Conservation (phyloP, 2,113 vertebrate genomes). For the Pantherophis guttatus region DNA sequence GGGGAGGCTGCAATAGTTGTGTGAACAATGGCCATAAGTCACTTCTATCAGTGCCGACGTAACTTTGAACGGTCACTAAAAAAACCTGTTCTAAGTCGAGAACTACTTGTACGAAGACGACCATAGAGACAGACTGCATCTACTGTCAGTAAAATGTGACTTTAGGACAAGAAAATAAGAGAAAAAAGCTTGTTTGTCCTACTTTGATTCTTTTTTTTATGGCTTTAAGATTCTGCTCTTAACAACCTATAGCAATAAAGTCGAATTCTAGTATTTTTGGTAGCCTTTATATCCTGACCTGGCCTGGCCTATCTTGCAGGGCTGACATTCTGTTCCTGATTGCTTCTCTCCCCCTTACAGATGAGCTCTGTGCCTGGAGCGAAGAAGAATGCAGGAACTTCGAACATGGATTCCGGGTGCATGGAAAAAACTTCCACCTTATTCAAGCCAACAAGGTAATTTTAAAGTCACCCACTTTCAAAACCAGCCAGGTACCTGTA, state of each 20-base stretch:
- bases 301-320: neutral
- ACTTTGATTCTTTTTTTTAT: too few relatives aligned
- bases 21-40: too few relatives aligned
- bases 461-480: neutral
- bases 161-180: neutral
- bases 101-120: neutral
- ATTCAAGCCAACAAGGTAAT: slow-evolving; percentile 95
- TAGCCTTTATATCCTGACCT: neutral
- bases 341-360: slow-evolving; percentile 53
- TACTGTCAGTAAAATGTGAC: neutral
- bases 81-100: too few relatives aligned
- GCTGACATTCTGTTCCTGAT: neutral
- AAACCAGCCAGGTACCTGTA: neutral
- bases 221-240: neutral
- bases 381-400: slow-evolving; percentile 92
- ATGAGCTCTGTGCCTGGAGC: slow-evolving; percentile 90
- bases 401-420: slow-evolving; percentile 91
- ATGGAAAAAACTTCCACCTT: slow-evolving; percentile 96
- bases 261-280: neutral
- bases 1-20: too few relatives aligned
- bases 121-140: neutral
- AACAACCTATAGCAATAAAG: neutral
- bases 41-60: too few relatives aligned
- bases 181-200: too few relatives aligned
- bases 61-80: too few relatives aligned